Evolutionary conservation across 2,888 invertebrate genomes (phyloP).

Genomic region (Zygaena filipendulae): DNA sequence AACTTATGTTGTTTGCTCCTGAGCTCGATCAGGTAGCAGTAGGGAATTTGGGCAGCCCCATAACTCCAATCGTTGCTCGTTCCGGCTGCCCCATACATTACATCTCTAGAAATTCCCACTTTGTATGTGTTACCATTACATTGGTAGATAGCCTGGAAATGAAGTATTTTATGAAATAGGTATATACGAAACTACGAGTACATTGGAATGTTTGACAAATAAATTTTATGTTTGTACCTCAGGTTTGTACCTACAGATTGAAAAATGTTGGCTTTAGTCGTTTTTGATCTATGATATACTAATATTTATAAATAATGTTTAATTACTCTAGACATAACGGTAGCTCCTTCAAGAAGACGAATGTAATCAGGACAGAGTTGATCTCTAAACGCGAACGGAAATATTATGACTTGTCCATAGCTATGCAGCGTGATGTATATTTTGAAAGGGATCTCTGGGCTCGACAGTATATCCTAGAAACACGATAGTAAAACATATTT

Average conservation of each 20-base stretch:
- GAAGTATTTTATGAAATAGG: neutral
- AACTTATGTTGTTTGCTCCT: slow-evolving; percentile 47
- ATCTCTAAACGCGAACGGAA: slow-evolving; percentile 41
- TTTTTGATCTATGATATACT: too few relatives aligned
- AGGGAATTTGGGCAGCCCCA: slow-evolving; percentile 42
- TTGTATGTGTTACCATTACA: slow-evolving; percentile 46
- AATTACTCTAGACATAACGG: slow-evolving; percentile 54
- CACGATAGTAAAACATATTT: slow-evolving; percentile 5
- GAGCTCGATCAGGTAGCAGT: slow-evolving; percentile 49
- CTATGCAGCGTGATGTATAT: slow-evolving; percentile 54
- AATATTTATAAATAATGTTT: too few relatives aligned
- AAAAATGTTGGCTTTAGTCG: too few relatives aligned
- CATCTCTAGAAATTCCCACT: slow-evolving; percentile 50
- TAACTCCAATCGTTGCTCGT: slow-evolving; percentile 53
- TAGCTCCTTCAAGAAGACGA: slow-evolving; percentile 46
- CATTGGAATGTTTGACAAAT: too few relatives aligned
- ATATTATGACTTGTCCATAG: slow-evolving; percentile 50
- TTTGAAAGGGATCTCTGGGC: slow-evolving; percentile 37
- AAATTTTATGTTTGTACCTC: too few relatives aligned
- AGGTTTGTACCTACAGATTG: too few relatives aligned
- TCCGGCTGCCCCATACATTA: slow-evolving; percentile 50
- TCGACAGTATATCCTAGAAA: slow-evolving; percentile 34
- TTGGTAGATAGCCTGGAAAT: slow-evolving; percentile 38
- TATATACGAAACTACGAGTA: too few relatives aligned
- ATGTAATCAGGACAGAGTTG: slow-evolving; percentile 46